These are phyloP conservation scores for Redunca redunca DNA, from an alignment of 2,113 vertebrate genomes.

Conservation along the genomic window DNA sequence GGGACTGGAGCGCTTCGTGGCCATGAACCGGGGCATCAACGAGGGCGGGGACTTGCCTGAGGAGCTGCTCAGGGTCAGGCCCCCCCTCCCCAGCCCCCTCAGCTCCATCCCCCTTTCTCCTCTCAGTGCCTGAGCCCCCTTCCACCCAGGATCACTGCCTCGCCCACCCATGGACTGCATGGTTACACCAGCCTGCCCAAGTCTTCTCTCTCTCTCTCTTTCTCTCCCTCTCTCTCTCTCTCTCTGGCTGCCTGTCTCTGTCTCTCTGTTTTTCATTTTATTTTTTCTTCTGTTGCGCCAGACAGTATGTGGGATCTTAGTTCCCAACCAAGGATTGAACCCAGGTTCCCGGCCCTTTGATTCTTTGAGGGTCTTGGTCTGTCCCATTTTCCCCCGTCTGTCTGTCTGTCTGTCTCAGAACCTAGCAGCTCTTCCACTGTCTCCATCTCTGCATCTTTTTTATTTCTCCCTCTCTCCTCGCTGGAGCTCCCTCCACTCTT, in stretches of 20 bases:
- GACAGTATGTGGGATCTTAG: neutral
- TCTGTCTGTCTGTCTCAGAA: neutral
- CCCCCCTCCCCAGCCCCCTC: neutral
- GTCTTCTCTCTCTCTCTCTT: neutral
- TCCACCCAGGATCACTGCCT: neutral
- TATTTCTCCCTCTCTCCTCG: neutral
- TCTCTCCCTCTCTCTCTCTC: neutral
- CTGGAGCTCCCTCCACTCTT: neutral
- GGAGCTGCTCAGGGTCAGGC: slow-evolving; percentile 88
- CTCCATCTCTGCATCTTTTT: neutral
- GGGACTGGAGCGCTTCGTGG: slow-evolving; percentile 89
- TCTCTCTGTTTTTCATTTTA: neutral
- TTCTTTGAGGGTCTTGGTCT: neutral
- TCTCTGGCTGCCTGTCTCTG: neutral
- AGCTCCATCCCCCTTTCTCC: neutral
- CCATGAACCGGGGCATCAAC: slow-evolving; percentile 94
- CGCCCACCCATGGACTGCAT: fast-evolving
- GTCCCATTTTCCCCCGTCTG: neutral
- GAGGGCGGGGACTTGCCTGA: slow-evolving; percentile 92
- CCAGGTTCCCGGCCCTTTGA: neutral
- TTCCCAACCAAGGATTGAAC: neutral
- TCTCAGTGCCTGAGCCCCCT: neutral
- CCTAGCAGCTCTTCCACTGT: fast-evolving
- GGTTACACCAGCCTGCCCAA: fast-evolving
- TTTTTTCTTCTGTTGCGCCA: neutral